Percentiles rank a stretch among this genome's conserved stretches.
phyloP scores from a whole-genome alignment of 30 jellyfish, hydroid and myxozoan species.

The Phacellophora camtschatica region DNA sequence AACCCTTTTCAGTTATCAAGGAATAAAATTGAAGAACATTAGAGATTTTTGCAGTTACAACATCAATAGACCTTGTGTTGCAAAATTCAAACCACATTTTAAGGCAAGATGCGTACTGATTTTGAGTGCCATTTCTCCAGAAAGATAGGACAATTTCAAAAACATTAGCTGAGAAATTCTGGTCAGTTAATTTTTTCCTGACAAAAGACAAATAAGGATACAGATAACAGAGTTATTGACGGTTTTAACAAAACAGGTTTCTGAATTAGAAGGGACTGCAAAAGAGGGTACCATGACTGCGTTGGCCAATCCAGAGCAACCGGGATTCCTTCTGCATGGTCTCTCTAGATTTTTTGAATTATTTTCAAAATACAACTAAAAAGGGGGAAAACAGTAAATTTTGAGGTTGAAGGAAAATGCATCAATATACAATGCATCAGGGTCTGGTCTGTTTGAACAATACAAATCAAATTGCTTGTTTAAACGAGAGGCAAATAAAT shows the following conservation, averaged over 20 bases:
- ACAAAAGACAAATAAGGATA: not conserved
- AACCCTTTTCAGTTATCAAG: not conserved
- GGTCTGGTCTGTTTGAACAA: not conserved
- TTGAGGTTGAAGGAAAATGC: not conserved
- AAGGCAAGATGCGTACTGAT: not conserved
- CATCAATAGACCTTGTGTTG: not conserved
- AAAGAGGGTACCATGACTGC: constrained; percentile 23
- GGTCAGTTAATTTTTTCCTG: not conserved
- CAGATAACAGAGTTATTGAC: no score
- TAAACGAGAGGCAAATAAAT: not conserved
- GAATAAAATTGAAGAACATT: not conserved
- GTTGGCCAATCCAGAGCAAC: constrained; percentile 27
- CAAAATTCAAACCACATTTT: not conserved
- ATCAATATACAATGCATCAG: not conserved
- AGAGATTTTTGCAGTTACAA: not conserved
- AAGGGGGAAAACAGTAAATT: not conserved
- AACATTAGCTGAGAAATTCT: not conserved
- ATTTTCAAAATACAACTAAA: not conserved
- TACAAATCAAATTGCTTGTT: not conserved
- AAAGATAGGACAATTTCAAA: not conserved
- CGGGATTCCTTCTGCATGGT: not conserved
- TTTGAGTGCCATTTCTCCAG: not conserved
- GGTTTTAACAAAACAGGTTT: constrained; percentile 1
- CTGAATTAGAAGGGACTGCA: not conserved
- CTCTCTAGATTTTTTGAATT: not conserved